A percentile compares a stretch with the other conserved stretches of the same genome.
Conservation (phyloP, 2,113 vertebrate genomes). For the Entelurus aequoreus region DNA sequence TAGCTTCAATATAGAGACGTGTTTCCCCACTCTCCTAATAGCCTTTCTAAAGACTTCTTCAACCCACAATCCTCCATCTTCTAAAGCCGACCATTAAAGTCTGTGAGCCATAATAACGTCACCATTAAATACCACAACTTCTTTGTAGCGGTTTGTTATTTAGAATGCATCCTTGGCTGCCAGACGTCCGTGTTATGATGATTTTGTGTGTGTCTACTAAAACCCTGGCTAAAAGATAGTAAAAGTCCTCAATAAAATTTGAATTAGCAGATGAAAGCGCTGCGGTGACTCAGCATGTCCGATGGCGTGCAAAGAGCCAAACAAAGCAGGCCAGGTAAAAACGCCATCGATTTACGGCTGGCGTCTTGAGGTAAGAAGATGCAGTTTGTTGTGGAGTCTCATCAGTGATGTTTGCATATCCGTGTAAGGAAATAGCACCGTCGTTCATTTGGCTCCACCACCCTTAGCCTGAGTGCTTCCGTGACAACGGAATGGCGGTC, state of each 20-base stretch:
- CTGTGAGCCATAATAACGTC: too few relatives aligned
- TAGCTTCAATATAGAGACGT: too few relatives aligned
- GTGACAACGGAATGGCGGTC: conserved; percentile 68
- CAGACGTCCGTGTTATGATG: too few relatives aligned
- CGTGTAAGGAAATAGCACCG: conserved; percentile 26
- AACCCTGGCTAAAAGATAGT: conserved; percentile 12
- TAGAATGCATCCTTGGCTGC: too few relatives aligned
- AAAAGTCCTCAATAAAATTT: conserved; percentile 24
- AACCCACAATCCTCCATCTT: too few relatives aligned
- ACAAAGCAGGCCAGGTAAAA: conserved; percentile 47
- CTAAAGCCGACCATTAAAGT: too few relatives aligned
- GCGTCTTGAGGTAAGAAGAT: conserved; percentile 26
- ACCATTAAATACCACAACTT: too few relatives aligned
- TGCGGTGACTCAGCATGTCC: not conserved
- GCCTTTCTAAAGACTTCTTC: too few relatives aligned
- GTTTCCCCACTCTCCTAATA: too few relatives aligned
- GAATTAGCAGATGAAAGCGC: conserved; percentile 28
- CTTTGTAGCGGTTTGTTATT: too few relatives aligned
- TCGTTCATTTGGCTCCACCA: conserved; percentile 65
- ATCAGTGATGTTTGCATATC: conserved; percentile 38
- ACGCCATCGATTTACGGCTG: conserved; percentile 52
- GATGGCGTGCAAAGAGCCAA: conserved; percentile 16
- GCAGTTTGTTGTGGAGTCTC: conserved; percentile 33
- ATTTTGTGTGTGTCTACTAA: not conserved
- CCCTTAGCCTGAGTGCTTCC: conserved; percentile 73